phyloP scores from a whole-genome alignment of 2,113 vertebrate species.

The Limnothrissa miodon region DNA sequence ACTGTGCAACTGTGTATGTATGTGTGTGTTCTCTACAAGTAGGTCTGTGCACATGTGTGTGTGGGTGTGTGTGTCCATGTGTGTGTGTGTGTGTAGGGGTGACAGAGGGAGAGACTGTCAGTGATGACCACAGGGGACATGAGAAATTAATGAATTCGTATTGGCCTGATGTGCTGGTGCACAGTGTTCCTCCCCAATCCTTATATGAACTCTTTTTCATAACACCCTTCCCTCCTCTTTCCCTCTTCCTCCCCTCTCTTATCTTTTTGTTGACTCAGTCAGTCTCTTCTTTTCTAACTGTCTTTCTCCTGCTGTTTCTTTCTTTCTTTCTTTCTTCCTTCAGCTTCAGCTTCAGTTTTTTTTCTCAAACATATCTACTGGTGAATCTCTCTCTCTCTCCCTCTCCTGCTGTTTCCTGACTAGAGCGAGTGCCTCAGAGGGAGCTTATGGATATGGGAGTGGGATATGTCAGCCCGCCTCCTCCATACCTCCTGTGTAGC shows the following conservation, averaged over 20 bases:
- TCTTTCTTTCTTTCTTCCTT: too few species aligned
- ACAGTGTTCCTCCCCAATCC: slow-evolving; percentile 42
- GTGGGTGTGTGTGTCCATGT: neutral
- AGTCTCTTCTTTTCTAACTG: neutral
- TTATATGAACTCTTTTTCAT: slow-evolving; percentile 33
- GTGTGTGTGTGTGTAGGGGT: neutral
- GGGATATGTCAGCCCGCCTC: neutral
- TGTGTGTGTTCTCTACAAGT: neutral
- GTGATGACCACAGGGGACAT: slow-evolving; percentile 40
- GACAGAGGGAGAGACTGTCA: slow-evolving; percentile 43
- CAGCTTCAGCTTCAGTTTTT: too few species aligned
- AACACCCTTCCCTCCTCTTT: neutral
- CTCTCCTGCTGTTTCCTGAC: neutral
- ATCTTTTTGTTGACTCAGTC: neutral
- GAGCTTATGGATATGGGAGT: neutral
- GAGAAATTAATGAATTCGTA: slow-evolving; percentile 55
- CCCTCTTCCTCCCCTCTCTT: neutral
- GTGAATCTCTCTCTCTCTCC: neutral
- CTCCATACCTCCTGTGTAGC: neutral
- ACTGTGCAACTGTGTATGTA: too few species aligned
- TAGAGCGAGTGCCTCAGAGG: slow-evolving; percentile 28
- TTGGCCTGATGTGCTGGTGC: slow-evolving; percentile 43
- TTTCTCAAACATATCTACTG: too few species aligned
- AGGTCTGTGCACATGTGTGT: neutral
- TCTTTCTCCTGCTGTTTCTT: neutral